These are phyloP conservation scores for Galerucella nymphaeae DNA, from an alignment of 2,888 invertebrate species.

Conservation along the genomic window DNA sequence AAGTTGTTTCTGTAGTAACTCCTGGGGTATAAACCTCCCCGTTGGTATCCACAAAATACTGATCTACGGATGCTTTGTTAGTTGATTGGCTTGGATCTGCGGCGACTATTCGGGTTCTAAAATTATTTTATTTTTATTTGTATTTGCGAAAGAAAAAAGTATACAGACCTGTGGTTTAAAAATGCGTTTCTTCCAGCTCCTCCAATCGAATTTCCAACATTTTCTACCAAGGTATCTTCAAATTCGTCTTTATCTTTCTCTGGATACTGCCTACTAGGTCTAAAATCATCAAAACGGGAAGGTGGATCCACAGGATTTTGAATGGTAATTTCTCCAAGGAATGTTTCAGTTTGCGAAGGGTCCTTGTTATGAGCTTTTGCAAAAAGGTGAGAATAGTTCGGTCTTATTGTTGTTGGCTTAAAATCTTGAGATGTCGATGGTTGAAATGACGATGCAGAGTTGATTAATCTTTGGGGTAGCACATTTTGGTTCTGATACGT, in stretches of 20 bases:
- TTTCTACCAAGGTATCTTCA: slow-evolving; percentile 33
- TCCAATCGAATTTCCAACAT: slow-evolving; percentile 41
- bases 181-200: slow-evolving; percentile 45
- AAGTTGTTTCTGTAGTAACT: slow-evolving; percentile 51
- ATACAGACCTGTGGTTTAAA: slow-evolving; percentile 53
- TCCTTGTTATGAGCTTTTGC: slow-evolving; percentile 70
- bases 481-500: slow-evolving; percentile 29
- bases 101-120: slow-evolving; percentile 57
- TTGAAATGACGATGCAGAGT: slow-evolving; percentile 25
- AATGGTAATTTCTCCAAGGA: slow-evolving; percentile 72
- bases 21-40: slow-evolving; percentile 58
- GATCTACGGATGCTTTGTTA: slow-evolving; percentile 51
- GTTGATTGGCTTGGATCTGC: slow-evolving; percentile 54
- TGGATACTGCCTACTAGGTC: slow-evolving; percentile 43
- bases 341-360: slow-evolving; percentile 72
- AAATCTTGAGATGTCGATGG: slow-evolving; percentile 49
- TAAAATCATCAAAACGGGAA: slow-evolving; percentile 51
- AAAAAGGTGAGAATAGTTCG: slow-evolving; percentile 69
- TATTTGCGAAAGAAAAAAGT: not conserved
- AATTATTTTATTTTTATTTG: not conserved
- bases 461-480: slow-evolving; percentile 21
- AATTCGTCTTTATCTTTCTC: slow-evolving; percentile 42
- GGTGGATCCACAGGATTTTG: slow-evolving; percentile 70
- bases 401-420: slow-evolving; percentile 65
- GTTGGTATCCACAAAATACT: slow-evolving; percentile 60